These are phyloP conservation scores for Craniophora ligustri DNA, from an alignment of 2,888 invertebrate species.

Conservation along the genomic window DNA sequence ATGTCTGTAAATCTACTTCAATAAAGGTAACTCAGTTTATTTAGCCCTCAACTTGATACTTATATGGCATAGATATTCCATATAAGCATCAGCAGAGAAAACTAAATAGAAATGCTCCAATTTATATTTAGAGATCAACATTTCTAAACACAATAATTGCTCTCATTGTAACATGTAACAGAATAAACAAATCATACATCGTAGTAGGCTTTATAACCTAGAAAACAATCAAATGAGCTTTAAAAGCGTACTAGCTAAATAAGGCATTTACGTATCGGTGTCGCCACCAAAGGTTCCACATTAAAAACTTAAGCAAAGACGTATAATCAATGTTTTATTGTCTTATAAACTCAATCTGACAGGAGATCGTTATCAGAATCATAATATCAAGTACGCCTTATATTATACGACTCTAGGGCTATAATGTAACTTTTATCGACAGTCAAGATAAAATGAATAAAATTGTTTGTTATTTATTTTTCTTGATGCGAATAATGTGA, in stretches of 20 bases:
- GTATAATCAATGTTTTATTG: constrained; percentile 50
- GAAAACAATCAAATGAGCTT: constrained; percentile 25
- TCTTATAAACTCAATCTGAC: constrained; percentile 49
- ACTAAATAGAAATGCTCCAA: too few species aligned
- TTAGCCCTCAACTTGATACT: too few species aligned
- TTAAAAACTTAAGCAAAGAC: constrained; percentile 34
- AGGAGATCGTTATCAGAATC: constrained; percentile 41
- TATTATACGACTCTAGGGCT: constrained; percentile 24
- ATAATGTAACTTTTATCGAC: constrained; percentile 27
- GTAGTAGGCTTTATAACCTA: constrained; percentile 28
- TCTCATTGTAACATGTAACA: not conserved
- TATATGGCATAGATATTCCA: too few species aligned
- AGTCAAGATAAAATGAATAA: constrained; percentile 6
- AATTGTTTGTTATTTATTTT: constrained; percentile 8
- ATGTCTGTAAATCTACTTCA: too few species aligned
- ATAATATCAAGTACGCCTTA: constrained; percentile 44
- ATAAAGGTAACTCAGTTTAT: too few species aligned
- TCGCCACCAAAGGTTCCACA: constrained; percentile 12
- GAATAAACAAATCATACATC: constrained; percentile 20
- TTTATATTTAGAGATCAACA: too few species aligned
- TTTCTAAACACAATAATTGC: not conserved
- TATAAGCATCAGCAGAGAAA: too few species aligned
- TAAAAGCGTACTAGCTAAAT: constrained; percentile 20
- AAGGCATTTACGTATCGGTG: constrained; percentile 25
- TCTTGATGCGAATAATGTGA: not conserved